Evolutionary conservation across 64 coral and sea anemone genomes (phyloP).

Genomic region (Trachythela sp.): DNA sequence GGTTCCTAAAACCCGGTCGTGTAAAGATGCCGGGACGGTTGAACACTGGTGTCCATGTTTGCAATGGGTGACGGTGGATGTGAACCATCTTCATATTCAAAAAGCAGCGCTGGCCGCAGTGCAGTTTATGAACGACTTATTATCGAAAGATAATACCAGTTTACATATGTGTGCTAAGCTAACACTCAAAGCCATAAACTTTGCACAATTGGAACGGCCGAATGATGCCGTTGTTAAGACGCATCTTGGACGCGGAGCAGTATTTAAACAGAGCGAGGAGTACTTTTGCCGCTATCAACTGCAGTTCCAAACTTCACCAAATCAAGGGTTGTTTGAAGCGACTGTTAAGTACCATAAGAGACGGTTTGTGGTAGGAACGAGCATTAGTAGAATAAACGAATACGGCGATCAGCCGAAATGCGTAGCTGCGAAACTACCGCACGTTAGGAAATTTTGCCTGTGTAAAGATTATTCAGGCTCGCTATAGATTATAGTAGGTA

Average conservation of each 20-base stretch:
- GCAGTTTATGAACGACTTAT: constrained; percentile 36
- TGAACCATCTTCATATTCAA: constrained; percentile 17
- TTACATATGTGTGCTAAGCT: constrained; percentile 43
- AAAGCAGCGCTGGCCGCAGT: constrained; percentile 11
- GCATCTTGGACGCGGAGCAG: constrained; percentile 14
- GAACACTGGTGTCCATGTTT: constrained; percentile 71
- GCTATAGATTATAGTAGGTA: not conserved
- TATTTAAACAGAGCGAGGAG: constrained; percentile 7
- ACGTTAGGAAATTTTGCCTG: constrained; percentile 51
- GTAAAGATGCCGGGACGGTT: constrained; percentile 36
- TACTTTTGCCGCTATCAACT: constrained; percentile 44
- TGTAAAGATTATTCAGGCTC: constrained; percentile 17
- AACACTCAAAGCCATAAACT: constrained; percentile 42
- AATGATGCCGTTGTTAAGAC: constrained; percentile 52
- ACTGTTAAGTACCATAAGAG: constrained; percentile 29
- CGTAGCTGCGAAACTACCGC: constrained; percentile 24
- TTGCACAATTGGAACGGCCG: constrained; percentile 43
- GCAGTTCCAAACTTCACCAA: constrained; percentile 56
- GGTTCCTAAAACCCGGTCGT: constrained; percentile 34
- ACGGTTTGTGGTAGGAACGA: constrained; percentile 6
- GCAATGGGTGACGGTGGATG: constrained; percentile 44
- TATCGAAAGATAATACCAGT: constrained; percentile 31
- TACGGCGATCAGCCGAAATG: constrained; percentile 47
- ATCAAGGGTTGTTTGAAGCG: constrained; percentile 59
- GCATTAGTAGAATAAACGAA: constrained; percentile 47